Evolutionary conservation across 2,888 invertebrate species (phyloP), one percentile per base, ranked within the genome.

Genomic region (Allolobophora icterica): DNA sequence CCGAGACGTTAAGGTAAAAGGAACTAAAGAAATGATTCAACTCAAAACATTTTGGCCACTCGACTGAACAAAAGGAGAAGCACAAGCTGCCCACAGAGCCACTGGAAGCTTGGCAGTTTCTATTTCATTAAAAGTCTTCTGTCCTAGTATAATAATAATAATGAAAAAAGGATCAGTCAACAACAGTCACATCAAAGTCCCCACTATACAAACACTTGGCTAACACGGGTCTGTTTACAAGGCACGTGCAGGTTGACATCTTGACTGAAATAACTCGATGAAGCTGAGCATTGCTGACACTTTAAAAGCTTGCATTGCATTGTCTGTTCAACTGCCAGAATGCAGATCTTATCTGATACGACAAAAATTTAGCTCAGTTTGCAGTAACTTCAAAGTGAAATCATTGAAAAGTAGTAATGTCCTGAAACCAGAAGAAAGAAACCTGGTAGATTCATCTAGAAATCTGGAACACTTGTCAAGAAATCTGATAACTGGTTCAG

Each of bases 241-340:
- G 71, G 71, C 71, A n/a, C 71, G 5, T n/a, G 8, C 71, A n/a
- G 71, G 71, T n/a, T 71, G 71, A 71, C 71, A 71, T 30, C 71
- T 11, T 71, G 11, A 71, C 71, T 71, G 30, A 71, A 71, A n/a
- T n/a, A 21, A 52, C 52, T n/a, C 11, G 71, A 71, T 71, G 71
- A 71, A 71, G 71, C 71, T 71, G 13, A n/a, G 71, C 71, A 71
- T 71, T 71, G 71, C 71, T 11, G 71, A 71, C 30, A 71, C 30
- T 71, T 71, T 71, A n/a, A 71, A n/a, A 71, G n/a, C n/a, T 71
- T 71, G 71, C 71, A 71, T n/a, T 71, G 71, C n/a, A 52, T 71
- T 30, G 71, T 71, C 71, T n/a, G 71, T 71, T 71, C 52, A 71
- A 71, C n/a, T 71, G 71, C 71, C 1, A 71, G 6, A 71, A n/a